These are phyloP conservation scores for Rhinoptilus africanus DNA, from an alignment of 2,113 vertebrate genomes.

Conservation along the genomic window DNA sequence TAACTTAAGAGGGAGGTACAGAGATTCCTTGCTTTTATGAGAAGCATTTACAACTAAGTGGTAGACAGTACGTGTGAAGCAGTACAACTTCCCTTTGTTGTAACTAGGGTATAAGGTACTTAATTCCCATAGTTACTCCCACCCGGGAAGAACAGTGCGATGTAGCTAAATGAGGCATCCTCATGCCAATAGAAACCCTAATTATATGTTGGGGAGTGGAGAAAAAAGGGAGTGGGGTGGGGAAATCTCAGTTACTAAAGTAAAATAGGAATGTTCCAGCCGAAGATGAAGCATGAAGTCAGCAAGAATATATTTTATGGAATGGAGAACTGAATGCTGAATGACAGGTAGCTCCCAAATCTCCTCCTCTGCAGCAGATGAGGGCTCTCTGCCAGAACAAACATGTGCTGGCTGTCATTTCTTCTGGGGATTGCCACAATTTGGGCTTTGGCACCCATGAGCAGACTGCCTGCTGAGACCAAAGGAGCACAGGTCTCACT, in stretches of 20 bases:
- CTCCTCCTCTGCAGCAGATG: neutral
- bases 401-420: neutral
- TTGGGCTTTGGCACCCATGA: neutral
- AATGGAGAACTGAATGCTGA: neutral
- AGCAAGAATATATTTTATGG: neutral
- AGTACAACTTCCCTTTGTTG: neutral
- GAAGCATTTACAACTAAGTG: neutral
- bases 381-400: neutral
- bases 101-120: neutral
- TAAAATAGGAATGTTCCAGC: neutral
- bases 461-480: neutral
- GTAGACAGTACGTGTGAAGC: neutral
- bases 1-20: neutral
- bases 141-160: neutral
- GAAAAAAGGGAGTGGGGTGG: neutral
- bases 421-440: neutral
- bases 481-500: neutral
- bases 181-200: neutral
- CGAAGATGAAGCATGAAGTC: neutral
- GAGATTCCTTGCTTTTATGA: neutral
- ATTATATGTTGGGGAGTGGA: neutral
- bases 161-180: neutral
- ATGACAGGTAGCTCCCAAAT: neutral
- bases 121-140: neutral
- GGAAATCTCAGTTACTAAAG: neutral